Evolutionary conservation across 2,888 invertebrate species (phyloP), one percentile per base, ranked within the genome.

Genomic region (Ptilodon capucinus): DNA sequence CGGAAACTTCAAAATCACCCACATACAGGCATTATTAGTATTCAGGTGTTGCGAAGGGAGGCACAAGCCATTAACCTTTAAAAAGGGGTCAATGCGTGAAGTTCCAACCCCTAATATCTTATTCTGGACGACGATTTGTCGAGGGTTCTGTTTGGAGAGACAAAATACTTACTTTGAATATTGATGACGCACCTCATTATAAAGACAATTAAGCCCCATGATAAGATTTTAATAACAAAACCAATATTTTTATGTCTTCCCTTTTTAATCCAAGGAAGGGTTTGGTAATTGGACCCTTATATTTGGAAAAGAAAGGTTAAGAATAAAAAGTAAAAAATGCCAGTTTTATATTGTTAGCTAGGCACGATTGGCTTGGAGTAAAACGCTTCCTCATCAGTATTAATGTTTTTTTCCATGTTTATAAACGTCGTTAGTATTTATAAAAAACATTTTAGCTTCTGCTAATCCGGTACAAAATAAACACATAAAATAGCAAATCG

Each of bases 41-140:
- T 89, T 84, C 89, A 81, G 84, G 84, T 84, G 78, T 76, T 70
- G 76, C 59, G 60, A 59, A 63, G 74, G 71, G 72, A 71, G 75
- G 74, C 79, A 73, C 73, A 73, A 80, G 76, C 79, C 81, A 87
- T 89, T 88, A 87, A 88, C 86, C 87, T 86, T 86, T 88, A 81
- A 89, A 89, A 89, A 88, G 87, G 86, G 89, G 86, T 89, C 89
- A 84, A 83, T 82, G 86, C 84, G 86, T 87, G 81, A 86, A 89
- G 80, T 88, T 83, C 65, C 80, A 78, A 78, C 81, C 85, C 85
- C 85, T 87, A 79, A 87, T 89, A 86, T 80, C 81, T 86, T 88
- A 89, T 88, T 88, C 89, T 76, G 74, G 70, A 64, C 77, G 72
- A 72, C 78, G 76, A 81, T 83, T 84, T 81, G 76, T 76, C 74